Base-by-base conservation (phyloP, 2,888 invertebrate genomes). In the Pachydiplax longipennis region DNA sequence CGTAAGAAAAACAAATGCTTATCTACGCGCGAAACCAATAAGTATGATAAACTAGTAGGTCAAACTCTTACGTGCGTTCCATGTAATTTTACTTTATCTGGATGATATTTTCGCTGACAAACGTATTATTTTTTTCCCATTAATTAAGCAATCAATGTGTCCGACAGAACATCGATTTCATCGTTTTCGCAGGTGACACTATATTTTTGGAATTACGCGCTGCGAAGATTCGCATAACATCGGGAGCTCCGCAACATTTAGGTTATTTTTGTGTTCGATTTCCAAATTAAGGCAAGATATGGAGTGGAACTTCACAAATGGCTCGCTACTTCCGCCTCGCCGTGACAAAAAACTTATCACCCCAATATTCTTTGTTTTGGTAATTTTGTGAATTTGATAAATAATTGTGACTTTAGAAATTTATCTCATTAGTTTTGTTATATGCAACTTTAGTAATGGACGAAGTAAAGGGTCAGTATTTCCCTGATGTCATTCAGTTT, bases 191-290 rank as follows among this genome's bases (percentile, higher is more conserved):
- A 37, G 22, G 37, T 44, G 13, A 65, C 25, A 87, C 6, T 2
- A 65, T 22, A n/a, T 37, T 61, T 37, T 40, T 37, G 22, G 87
- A 61, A 87, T 61, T 35, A 35, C 37, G 87, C n/a, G 61, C 37
- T 40, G 10, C 61, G n/a, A n/a, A 61, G 65, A 37, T 87, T 87
- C 87, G 87, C 87, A 87, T 87, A 22, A 65, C 37, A 87, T 37
- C 40, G 35, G 37, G 65, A 87, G 87, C 87, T 87, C 61, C 65
- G 61, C 61, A 87, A 87, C 87, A 87, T 87, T 87, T 61, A 87
- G 87, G 87, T 87, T 87, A 87, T 87, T 87, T 87, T 87, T 87
- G 87, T 87, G 87, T 87, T 87, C 87, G 87, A 87, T 87, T 87
- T 87, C 87, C 87, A 87, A 87, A 87, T 87, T 87, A 87, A 87